phyloP scores from a whole-genome alignment of 2,888 invertebrate species.

The Lysandra coridon region DNA sequence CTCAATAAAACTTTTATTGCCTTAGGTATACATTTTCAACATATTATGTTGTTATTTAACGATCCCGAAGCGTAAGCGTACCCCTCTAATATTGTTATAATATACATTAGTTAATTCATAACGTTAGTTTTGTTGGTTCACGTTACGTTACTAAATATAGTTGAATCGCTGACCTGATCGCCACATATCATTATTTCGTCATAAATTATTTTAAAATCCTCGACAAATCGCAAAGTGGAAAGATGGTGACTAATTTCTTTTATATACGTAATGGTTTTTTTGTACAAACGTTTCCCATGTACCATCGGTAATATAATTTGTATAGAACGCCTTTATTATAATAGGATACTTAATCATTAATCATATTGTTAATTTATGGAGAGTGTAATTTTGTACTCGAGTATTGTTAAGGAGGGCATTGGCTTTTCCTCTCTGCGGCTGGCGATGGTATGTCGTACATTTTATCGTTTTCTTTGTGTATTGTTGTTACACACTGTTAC shows the following conservation, averaged over 20 bases:
- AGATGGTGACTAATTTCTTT: constrained; percentile 26
- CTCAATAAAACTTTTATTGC: not conserved
- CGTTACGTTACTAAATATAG: constrained; percentile 37
- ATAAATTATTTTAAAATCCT: constrained; percentile 29
- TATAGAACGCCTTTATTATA: constrained; percentile 51
- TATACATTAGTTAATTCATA: constrained; percentile 32
- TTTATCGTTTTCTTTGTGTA: not conserved
- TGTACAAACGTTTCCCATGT: constrained; percentile 31
- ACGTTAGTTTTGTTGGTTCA: constrained; percentile 29
- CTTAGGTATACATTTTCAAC: not conserved
- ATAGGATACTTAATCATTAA: constrained; percentile 45
- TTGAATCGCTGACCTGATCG: constrained; percentile 48
- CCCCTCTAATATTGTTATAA: constrained; percentile 18
- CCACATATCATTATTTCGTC: constrained; percentile 50
- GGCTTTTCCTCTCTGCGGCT: constrained; percentile 39
- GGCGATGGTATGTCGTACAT: constrained; percentile 29
- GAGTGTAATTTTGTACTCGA: constrained; percentile 65
- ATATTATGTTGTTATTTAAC: not conserved
- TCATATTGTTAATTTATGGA: constrained; percentile 51
- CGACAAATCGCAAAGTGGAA: constrained; percentile 30
- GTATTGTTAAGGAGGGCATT: constrained; percentile 47
- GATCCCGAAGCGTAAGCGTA: not conserved
- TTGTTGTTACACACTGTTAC: too few species aligned
- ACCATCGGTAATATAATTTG: constrained; percentile 42
- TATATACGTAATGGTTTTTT: constrained; percentile 25